phyloP scores from a whole-genome alignment of 92 coral and sea anemone genomes.

The Heliopora coerulea region DNA sequence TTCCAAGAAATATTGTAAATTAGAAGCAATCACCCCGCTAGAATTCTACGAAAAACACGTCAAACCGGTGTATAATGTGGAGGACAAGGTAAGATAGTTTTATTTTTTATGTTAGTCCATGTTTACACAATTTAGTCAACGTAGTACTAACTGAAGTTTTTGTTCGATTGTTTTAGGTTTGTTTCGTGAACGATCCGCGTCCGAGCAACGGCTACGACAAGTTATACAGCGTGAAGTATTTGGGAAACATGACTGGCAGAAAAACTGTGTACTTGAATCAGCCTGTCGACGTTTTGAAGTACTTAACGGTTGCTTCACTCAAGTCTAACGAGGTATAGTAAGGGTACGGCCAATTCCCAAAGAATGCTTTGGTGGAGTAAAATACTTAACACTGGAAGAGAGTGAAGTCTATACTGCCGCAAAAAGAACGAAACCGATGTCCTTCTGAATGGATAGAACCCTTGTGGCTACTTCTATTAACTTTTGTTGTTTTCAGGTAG shows the following conservation, averaged over 20 bases:
- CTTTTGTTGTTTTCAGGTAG: too few species aligned
- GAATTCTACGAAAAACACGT: slow-evolving; percentile 81
- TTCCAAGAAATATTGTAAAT: slow-evolving; percentile 69
- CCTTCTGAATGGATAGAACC: too few species aligned
- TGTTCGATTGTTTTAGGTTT: slow-evolving; percentile 50
- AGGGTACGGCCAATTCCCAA: too few species aligned
- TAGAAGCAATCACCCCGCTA: slow-evolving; percentile 70
- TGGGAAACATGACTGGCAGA: slow-evolving; percentile 83
- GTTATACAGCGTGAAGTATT: slow-evolving; percentile 84
- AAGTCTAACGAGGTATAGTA: slow-evolving; percentile 74
- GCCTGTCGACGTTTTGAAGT: slow-evolving; percentile 76
- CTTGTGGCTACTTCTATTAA: too few species aligned
- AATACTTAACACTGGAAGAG: too few species aligned
- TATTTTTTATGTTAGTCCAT: neutral
- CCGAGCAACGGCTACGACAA: slow-evolving; percentile 71
- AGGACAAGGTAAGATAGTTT: slow-evolving; percentile 70
- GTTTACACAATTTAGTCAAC: too few species aligned
- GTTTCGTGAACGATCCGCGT: slow-evolving; percentile 92
- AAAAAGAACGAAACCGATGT: too few species aligned
- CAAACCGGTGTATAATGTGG: slow-evolving; percentile 72
- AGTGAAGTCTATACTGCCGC: too few species aligned
- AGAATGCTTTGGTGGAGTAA: too few species aligned
- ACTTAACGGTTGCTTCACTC: slow-evolving; percentile 81
- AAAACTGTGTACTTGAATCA: slow-evolving; percentile 77
- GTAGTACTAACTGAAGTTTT: too few species aligned